These are phyloP conservation scores for Andrena minutula DNA, from an alignment of 2,888 invertebrate species.

Conservation along the genomic window DNA sequence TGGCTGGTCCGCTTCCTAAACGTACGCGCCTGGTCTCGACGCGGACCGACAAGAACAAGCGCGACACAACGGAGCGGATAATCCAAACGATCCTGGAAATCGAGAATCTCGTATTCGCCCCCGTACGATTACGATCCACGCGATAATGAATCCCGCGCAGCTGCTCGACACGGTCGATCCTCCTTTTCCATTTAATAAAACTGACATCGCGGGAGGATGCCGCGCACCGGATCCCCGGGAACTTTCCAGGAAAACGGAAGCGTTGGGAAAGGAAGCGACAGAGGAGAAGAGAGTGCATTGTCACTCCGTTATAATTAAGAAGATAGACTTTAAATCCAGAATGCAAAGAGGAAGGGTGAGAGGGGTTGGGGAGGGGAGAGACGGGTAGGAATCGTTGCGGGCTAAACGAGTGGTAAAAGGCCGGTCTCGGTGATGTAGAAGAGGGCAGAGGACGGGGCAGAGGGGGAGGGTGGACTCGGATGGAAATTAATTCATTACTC, in stretches of 20 bases:
- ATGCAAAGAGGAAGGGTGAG: slow-evolving; percentile 51
- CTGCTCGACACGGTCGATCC: slow-evolving; percentile 2
- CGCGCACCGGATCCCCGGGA: slow-evolving; percentile 27
- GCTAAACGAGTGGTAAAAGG: slow-evolving; percentile 70
- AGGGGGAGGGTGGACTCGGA: slow-evolving; percentile 70
- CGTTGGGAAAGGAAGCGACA: slow-evolving; percentile 33
- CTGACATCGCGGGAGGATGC: slow-evolving; percentile 24
- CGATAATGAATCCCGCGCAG: slow-evolving; percentile 16
- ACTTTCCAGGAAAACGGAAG: slow-evolving; percentile 31
- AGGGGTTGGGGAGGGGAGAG: slow-evolving; percentile 21
- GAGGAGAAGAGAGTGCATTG: slow-evolving; percentile 67
- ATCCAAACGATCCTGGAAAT: background rate
- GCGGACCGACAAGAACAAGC: no score
- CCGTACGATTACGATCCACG: background rate
- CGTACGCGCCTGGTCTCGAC: background rate
- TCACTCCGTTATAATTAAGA: slow-evolving; percentile 83
- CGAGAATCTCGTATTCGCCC: background rate
- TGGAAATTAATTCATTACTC: slow-evolving; percentile 85
- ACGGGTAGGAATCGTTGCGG: slow-evolving; percentile 65
- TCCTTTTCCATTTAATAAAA: slow-evolving; percentile 34
- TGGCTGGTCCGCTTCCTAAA: slow-evolving; percentile 9
- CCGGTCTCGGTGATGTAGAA: slow-evolving; percentile 54
- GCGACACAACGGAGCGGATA: background rate
- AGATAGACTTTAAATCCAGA: slow-evolving; percentile 82
- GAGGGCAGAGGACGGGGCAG: slow-evolving; percentile 28